Evolutionary conservation across 1,140 invertebrate species (phyloP).

Genomic region (Drosophila kohkoa): DNA sequence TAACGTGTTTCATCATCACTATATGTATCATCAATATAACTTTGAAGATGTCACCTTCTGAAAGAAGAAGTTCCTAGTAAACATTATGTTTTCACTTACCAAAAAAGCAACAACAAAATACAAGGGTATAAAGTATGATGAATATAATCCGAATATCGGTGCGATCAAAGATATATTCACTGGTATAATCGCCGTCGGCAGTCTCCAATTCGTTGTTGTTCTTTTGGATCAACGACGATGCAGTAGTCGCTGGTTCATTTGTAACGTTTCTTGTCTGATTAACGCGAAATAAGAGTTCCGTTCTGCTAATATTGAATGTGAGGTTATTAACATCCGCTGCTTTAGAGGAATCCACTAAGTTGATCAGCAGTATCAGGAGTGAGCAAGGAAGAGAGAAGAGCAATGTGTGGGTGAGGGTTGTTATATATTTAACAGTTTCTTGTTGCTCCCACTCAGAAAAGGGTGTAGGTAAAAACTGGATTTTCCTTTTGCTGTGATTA

Average conservation of each 20-base stretch:
- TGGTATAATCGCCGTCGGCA: conserved; percentile 59
- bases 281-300: conserved; percentile 46
- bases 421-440: conserved; percentile 16
- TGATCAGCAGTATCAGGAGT: conserved; percentile 34
- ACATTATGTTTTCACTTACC: conserved; percentile 85
- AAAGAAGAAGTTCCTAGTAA: too few species aligned
- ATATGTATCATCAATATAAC: too few species aligned
- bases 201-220: conserved; percentile 35
- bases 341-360: conserved; percentile 18
- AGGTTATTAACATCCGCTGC: conserved; percentile 45
- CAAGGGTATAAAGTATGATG: conserved; percentile 87
- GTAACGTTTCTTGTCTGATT: conserved; percentile 38
- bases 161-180: conserved; percentile 87
- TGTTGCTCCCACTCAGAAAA: conserved; percentile 28
- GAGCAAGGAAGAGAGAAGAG: not conserved
- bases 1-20: too few species aligned
- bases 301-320: conserved; percentile 31
- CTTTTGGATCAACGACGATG: not conserved
- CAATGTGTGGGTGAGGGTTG: not conserved
- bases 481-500: conserved; percentile 51
- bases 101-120: conserved; percentile 88
- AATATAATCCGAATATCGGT: conserved; percentile 87
- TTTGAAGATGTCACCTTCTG: too few species aligned
- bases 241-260: too few species aligned
- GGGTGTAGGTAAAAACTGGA: conserved; percentile 39